phyloP scores from a whole-genome alignment of 35 echinoderm and acorn worm genomes.

The Holothuria glaberrima region DNA sequence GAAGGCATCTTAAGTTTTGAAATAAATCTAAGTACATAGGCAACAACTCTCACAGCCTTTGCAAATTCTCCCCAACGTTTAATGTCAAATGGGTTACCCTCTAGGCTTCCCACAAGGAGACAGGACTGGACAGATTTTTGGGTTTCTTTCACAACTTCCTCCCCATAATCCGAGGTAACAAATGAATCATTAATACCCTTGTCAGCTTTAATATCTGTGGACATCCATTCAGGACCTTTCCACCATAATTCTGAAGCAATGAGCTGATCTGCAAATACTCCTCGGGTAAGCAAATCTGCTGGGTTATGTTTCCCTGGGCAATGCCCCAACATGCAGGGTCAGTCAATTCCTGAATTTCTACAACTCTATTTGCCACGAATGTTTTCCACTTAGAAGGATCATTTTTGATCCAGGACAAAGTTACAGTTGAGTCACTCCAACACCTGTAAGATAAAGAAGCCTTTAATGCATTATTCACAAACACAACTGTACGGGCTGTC shows the following conservation, averaged over 20 bases:
- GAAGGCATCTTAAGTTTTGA: too few species aligned
- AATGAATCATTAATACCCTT: neutral
- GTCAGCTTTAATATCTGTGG: constrained; percentile 7
- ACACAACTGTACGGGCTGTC: neutral
- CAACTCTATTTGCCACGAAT: constrained; percentile 41
- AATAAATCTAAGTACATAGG: too few species aligned
- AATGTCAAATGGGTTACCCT: constrained; percentile 40
- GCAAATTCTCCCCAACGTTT: neutral
- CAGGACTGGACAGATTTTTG: neutral
- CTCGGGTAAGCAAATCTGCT: constrained; percentile 26
- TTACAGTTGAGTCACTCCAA: constrained; percentile 36
- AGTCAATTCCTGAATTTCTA: constrained; percentile 37
- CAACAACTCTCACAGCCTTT: too few species aligned
- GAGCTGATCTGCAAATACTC: neutral
- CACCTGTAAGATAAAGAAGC: neutral
- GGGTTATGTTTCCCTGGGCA: constrained; percentile 33
- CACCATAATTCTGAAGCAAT: neutral
- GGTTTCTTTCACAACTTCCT: constrained; percentile 1
- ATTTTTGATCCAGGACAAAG: constrained; percentile 8
- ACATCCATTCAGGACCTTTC: constrained; percentile 16
- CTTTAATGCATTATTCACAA: neutral
- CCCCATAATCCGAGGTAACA: neutral
- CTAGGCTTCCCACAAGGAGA: constrained; percentile 20
- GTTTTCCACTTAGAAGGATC: constrained; percentile 10
- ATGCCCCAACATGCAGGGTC: constrained; percentile 5